Conservation (phyloP, 2,888 invertebrate genomes). For the Lissonota sp. region DNA sequence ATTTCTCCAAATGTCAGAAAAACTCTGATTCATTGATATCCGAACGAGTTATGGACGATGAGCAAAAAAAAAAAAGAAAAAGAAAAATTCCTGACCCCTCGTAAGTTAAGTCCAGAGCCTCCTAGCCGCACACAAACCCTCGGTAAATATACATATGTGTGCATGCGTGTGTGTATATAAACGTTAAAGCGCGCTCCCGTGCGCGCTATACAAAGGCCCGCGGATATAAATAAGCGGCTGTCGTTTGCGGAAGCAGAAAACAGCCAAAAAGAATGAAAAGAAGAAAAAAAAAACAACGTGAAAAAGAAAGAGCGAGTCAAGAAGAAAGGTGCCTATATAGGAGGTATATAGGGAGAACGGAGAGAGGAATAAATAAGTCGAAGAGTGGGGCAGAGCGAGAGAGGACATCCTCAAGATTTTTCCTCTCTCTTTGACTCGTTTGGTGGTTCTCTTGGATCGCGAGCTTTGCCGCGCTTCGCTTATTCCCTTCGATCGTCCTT, state of each 20-base stretch:
- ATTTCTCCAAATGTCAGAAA: too few species aligned
- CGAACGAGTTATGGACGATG: constrained; percentile 14
- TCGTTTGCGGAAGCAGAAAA: constrained; percentile 84
- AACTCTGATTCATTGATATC: too few species aligned
- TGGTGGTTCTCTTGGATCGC: constrained; percentile 23
- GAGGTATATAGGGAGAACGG: constrained; percentile 76
- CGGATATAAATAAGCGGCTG: constrained; percentile 84
- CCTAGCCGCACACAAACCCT: neutral
- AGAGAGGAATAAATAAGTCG: constrained; percentile 82
- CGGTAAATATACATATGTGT: constrained; percentile 22
- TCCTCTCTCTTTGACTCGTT: constrained; percentile 21
- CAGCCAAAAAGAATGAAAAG: constrained; percentile 79
- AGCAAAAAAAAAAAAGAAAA: constrained; percentile 70
- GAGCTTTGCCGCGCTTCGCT: constrained; percentile 66
- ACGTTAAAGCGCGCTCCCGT: constrained; percentile 70
- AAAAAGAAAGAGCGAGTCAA: constrained; percentile 37
- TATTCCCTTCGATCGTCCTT: constrained; percentile 57
- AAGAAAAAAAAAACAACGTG: constrained; percentile 33
- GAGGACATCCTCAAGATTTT: constrained; percentile 50
- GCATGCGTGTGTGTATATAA: constrained; percentile 43
- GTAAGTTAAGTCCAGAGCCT: too few species aligned
- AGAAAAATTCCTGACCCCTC: too few species aligned
- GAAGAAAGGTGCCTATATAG: constrained; percentile 59
- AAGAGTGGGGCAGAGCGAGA: constrained; percentile 64
- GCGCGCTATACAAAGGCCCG: constrained; percentile 81